Conservation (phyloP, 92 coral and sea anemone genomes). For the Palythoa caribaeorum region DNA sequence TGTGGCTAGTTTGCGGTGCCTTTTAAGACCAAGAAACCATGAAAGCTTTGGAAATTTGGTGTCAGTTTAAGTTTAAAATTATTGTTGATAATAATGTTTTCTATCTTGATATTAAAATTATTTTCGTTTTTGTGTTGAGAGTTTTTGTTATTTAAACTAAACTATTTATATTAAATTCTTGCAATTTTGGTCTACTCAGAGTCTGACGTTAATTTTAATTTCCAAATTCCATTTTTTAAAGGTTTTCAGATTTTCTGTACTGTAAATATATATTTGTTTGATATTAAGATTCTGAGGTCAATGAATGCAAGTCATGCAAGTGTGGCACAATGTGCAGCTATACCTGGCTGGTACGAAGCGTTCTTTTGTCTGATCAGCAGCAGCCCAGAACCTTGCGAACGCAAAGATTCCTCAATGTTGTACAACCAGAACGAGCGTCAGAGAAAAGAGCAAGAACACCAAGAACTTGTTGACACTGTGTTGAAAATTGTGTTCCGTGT, state of each 20-base stretch:
- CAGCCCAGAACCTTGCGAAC: not conserved
- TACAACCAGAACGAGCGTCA: slow-evolving; percentile 51
- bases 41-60: too few relatives aligned
- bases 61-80: too few relatives aligned
- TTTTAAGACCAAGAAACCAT: too few relatives aligned
- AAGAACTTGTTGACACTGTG: slow-evolving; percentile 82
- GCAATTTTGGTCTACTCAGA: not conserved
- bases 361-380: slow-evolving; percentile 69
- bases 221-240: too few relatives aligned
- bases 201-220: too few relatives aligned
- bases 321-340: slow-evolving; percentile 63
- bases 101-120: too few relatives aligned
- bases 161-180: too few relatives aligned
- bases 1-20: too few relatives aligned
- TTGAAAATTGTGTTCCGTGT: slow-evolving; percentile 85
- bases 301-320: slow-evolving; percentile 73
- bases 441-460: slow-evolving; percentile 29
- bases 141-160: too few relatives aligned
- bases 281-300: slow-evolving; percentile 75
- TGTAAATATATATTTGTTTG: not conserved
- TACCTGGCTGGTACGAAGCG: slow-evolving; percentile 82
- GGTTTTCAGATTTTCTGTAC: too few relatives aligned
- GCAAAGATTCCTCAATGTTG: not conserved
- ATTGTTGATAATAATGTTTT: too few relatives aligned
- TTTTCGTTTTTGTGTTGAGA: too few relatives aligned